Percentiles rank a stretch among this genome's conserved stretches.
Evolutionary conservation across 92 coral and sea anemone species (phyloP).

Genomic region (Parazoanthus swiftii): DNA sequence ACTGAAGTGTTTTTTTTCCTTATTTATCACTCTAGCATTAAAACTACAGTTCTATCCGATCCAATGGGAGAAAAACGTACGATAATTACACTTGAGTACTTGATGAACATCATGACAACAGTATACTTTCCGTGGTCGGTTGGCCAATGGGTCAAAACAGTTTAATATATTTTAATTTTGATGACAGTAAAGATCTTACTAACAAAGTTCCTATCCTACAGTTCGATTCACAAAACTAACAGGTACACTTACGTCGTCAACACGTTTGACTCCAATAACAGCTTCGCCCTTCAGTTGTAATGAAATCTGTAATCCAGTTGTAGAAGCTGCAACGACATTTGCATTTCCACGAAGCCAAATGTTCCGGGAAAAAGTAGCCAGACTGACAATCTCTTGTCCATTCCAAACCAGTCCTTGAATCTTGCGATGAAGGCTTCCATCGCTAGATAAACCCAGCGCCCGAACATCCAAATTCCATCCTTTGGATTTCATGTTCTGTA

Average conservation of each 20-base stretch:
- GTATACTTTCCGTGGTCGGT: too few species aligned
- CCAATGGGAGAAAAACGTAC: too few species aligned
- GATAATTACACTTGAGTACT: too few species aligned
- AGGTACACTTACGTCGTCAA: not conserved
- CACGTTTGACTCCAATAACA: not conserved
- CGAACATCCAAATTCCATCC: slow-evolving; percentile 24
- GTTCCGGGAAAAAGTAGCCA: slow-evolving; percentile 17
- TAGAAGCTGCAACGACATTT: not conserved
- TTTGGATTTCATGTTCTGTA: slow-evolving; percentile 44
- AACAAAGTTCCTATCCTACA: not conserved
- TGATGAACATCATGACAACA: too few species aligned
- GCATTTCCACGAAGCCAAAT: slow-evolving; percentile 34
- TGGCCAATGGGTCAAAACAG: too few species aligned
- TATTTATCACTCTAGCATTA: too few species aligned
- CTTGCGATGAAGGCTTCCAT: not conserved
- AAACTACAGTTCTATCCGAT: too few species aligned
- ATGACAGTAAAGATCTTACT: not conserved
- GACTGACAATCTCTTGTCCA: slow-evolving; percentile 10
- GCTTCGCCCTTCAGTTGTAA: not conserved
- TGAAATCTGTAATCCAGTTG: not conserved
- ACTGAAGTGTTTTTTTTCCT: too few species aligned
- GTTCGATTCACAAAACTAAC: not conserved
- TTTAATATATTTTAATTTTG: too few species aligned
- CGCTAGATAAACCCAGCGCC: slow-evolving; percentile 36
- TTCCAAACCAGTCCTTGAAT: slow-evolving; percentile 44